Conservation (phyloP, 1,140 invertebrate genomes). For the Sarcophaga bullata region DNA sequence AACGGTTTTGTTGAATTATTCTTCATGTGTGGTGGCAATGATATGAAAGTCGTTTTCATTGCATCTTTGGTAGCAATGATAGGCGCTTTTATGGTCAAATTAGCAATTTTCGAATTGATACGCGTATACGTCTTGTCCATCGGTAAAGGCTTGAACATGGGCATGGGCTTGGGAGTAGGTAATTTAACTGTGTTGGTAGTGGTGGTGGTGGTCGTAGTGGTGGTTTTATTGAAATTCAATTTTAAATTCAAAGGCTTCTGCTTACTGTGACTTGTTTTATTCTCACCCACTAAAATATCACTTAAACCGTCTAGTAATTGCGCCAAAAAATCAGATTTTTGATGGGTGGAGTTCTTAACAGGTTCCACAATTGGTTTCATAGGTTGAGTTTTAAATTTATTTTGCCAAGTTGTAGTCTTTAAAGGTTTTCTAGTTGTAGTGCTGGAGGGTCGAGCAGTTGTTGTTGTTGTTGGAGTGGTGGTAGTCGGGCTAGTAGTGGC, state of each 20-base stretch:
- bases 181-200: neutral
- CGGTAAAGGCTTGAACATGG: constrained; percentile 58
- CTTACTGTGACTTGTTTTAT: neutral
- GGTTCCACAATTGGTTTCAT: neutral
- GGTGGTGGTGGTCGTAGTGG: neutral
- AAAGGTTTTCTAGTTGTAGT: constrained; percentile 6
- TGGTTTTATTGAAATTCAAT: neutral
- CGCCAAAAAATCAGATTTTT: neutral
- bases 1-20: constrained; percentile 41
- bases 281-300: constrained; percentile 12
- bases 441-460: neutral
- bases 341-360: neutral
- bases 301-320: constrained; percentile 18
- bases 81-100: constrained; percentile 56
- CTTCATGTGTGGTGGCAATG: constrained; percentile 38
- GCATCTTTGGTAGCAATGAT: neutral
- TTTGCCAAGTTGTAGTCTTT: neutral
- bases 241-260: neutral
- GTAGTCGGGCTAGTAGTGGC: constrained; percentile 40
- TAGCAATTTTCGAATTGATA: constrained; percentile 61
- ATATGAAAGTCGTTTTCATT: constrained; percentile 48
- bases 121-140: constrained; percentile 53
- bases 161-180: constrained; percentile 48
- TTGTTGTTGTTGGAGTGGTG: constrained; percentile 33
- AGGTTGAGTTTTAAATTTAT: neutral